Conservation (phyloP, 2,797 vertebrate species). For the Melanotaenia nigrans region DNA sequence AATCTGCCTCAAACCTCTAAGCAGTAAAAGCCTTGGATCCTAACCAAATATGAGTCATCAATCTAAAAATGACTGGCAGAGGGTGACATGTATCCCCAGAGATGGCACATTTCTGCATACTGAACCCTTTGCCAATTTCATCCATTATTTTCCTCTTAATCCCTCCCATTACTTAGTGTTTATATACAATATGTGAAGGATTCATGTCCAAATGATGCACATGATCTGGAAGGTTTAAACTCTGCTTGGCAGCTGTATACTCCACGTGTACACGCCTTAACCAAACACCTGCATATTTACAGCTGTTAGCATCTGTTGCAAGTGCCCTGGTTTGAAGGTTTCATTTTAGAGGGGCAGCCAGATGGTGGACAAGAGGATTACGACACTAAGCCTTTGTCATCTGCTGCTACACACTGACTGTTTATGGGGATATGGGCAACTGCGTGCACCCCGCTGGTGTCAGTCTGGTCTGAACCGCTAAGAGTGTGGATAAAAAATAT, state of each 20-base stretch:
- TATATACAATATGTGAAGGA: slow-evolving; percentile 30
- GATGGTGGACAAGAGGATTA: slow-evolving; percentile 88
- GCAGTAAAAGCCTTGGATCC: slow-evolving; percentile 40
- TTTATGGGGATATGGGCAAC: slow-evolving; percentile 57
- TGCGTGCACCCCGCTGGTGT: slow-evolving; percentile 56
- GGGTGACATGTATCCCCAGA: slow-evolving; percentile 55
- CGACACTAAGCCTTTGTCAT: slow-evolving; percentile 84
- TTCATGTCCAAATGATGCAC: slow-evolving; percentile 28
- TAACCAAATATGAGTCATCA: slow-evolving; percentile 61
- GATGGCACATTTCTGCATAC: slow-evolving; percentile 52
- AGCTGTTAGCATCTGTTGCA: slow-evolving; percentile 78
- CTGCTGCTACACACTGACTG: slow-evolving; percentile 72
- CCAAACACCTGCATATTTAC: slow-evolving; percentile 74
- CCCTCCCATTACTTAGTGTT: slow-evolving; percentile 43
- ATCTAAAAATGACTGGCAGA: slow-evolving; percentile 63
- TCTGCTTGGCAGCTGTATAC: slow-evolving; percentile 27
- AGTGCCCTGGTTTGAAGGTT: slow-evolving; percentile 79
- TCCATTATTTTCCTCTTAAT: slow-evolving; percentile 67
- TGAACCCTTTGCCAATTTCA: slow-evolving; percentile 53
- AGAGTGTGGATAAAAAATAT: slow-evolving; percentile 5
- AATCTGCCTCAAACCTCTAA: slow-evolving; percentile 9
- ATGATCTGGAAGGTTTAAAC: slow-evolving; percentile 41
- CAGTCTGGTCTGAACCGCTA: slow-evolving; percentile 25
- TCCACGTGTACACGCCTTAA: slow-evolving; percentile 47
- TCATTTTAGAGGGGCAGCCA: slow-evolving; percentile 79